These are phyloP conservation scores for Frieseomelitta varia DNA, from an alignment of 1,140 invertebrate genomes.

Conservation along the genomic window DNA sequence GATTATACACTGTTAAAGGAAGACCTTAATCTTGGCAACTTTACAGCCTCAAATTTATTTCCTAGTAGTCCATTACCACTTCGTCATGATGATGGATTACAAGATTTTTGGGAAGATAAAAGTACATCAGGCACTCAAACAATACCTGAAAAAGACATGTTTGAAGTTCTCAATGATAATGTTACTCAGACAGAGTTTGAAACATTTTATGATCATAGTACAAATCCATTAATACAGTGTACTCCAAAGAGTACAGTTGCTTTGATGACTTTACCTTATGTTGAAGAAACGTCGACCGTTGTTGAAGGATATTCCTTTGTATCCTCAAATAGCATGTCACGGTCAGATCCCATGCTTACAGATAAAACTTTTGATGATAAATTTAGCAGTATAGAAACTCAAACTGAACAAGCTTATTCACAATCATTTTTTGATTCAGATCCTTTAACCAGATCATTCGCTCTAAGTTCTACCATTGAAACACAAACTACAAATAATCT, in stretches of 20 bases:
- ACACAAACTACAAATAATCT: constrained; percentile 81
- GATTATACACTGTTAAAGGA: constrained; percentile 65
- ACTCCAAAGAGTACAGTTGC: constrained; percentile 57
- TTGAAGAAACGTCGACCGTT: constrained; percentile 55
- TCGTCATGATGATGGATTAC: constrained; percentile 74
- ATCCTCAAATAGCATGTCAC: constrained; percentile 56
- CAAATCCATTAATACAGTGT: constrained; percentile 60
- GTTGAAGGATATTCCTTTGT: constrained; percentile 61
- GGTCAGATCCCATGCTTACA: constrained; percentile 77
- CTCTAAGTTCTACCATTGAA: constrained; percentile 80
- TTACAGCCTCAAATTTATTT: constrained; percentile 79
- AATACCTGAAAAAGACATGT: constrained; percentile 75
- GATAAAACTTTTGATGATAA: constrained; percentile 75
- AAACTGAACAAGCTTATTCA: constrained; percentile 82
- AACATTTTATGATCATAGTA: constrained; percentile 65
- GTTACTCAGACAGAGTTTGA: constrained; percentile 74
- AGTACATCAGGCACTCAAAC: constrained; percentile 80
- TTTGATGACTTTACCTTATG: constrained; percentile 63
- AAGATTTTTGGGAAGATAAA: constrained; percentile 80
- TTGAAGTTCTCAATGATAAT: constrained; percentile 74
- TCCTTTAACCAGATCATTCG: constrained; percentile 72
- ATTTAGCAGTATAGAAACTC: constrained; percentile 83
- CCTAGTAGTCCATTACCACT: constrained; percentile 77
- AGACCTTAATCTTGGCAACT: constrained; percentile 71
- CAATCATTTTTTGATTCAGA: constrained; percentile 76